Percentiles rank a stretch among this genome's conserved stretches.
phyloP scores from a whole-genome alignment of 64 coral and sea anemone genomes.

The Hydrozoanthus tunicans region DNA sequence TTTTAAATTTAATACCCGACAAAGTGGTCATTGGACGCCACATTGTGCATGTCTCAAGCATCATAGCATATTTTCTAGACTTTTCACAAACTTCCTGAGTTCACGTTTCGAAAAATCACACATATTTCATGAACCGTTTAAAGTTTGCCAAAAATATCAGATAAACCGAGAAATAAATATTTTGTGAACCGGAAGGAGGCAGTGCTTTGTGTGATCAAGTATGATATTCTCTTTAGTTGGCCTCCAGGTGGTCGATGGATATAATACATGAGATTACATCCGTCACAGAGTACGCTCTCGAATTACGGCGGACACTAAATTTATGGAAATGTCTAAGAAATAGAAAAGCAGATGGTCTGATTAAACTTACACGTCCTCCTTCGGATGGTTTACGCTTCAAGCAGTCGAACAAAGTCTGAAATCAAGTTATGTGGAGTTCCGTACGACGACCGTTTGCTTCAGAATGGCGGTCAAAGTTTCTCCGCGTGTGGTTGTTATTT shows the following conservation, averaged over 20 bases:
- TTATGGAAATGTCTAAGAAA: constrained; percentile 26
- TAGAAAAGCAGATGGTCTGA: constrained; percentile 30
- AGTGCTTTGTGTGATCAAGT: neutral
- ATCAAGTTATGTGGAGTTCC: neutral
- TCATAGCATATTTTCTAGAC: no score
- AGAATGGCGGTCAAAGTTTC: constrained; percentile 3
- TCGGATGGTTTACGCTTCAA: neutral
- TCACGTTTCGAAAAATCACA: no score
- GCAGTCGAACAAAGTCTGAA: neutral
- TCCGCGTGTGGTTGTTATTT: neutral
- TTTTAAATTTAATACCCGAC: no score
- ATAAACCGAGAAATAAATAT: no score
- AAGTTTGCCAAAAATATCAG: no score
- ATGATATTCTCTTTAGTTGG: constrained; percentile 28
- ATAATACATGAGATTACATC: neutral
- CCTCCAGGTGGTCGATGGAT: neutral
- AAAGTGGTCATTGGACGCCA: no score
- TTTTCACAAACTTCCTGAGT: no score
- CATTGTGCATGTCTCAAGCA: no score
- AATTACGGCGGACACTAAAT: neutral
- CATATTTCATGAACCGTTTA: no score
- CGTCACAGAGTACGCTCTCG: neutral
- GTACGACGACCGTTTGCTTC: neutral
- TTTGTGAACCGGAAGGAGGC: neutral
- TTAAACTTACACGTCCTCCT: neutral